Evolutionary conservation across 2,113 vertebrate species (phyloP), one percentile per base, ranked within the genome.

Genomic region (Boulengerochromis microlepis): DNA sequence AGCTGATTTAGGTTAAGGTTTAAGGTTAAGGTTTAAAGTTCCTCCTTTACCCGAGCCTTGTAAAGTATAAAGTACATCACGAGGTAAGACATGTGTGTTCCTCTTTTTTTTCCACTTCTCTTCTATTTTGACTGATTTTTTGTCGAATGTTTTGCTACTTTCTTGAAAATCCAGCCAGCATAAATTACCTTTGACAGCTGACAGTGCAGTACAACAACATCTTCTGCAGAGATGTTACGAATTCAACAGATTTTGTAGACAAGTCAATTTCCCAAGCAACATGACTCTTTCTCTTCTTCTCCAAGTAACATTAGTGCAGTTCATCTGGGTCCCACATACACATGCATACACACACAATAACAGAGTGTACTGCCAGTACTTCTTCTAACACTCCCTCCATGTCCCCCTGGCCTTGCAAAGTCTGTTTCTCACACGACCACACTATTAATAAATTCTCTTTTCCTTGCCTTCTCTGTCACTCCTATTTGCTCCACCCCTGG

Each of bases 251-350:
- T 90, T 91, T 90, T 94, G 86, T 8, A 91, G 61, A 80, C 90
- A 87, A 93, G 87, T 90, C 88, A 80, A 93, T 94, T 95, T 94
- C 90, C 86, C 83, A 84, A 90, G 89, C 82, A 94, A 92, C 87
- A 85, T 47, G 38, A 92, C 82, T 93, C 87, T 92, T 95, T 95
- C 95, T 92, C 90, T 94, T 94, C 90, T 88, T 66, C 83, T 95
- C 88, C 89, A 90, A 93, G 90, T 94, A 95, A 95, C 93, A 91
- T 94, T 91, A 95, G 90, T 86, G 33, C 92, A 93, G 95, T 95
- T 95, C 95, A 96, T 96, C 96, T 96, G 95, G 89, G 93, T 91
- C 89, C 87, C 40, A 80, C 84, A 90, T 74, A 83, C 80, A 91
- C 92, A 90, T 64, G 83, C 84, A 92, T 82, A 90, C 90, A 91